phyloP scores from a whole-genome alignment of 2,797 vertebrate species.

The Tachyglossus aculeatus region DNA sequence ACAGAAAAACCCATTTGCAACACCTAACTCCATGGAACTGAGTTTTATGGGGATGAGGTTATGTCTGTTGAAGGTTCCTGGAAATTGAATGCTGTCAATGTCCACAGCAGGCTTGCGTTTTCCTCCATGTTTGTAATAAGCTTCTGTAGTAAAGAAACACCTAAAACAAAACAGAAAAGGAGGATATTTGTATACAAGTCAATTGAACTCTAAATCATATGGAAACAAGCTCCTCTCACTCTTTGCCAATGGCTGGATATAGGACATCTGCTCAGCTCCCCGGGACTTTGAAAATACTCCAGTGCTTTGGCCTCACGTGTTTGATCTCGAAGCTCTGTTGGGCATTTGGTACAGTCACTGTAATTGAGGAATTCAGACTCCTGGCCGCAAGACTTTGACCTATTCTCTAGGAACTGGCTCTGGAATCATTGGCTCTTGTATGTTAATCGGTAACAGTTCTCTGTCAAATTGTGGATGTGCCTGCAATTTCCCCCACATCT shows the following conservation, averaged over 20 bases:
- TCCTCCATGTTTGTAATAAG: background rate
- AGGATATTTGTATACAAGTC: background rate
- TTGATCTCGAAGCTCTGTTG: background rate
- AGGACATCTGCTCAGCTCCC: background rate
- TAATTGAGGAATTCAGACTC: background rate
- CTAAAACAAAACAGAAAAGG: background rate
- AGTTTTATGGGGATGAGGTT: background rate
- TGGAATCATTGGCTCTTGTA: background rate
- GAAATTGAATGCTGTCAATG: background rate
- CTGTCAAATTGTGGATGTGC: slow-evolving; percentile 12
- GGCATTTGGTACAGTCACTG: accelerated
- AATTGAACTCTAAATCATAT: background rate
- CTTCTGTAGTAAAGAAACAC: background rate
- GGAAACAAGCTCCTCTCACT: background rate
- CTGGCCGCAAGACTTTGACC: background rate
- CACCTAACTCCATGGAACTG: accelerated
- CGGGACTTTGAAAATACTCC: background rate
- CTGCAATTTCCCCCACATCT: slow-evolving; percentile 38
- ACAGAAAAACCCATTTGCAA: no score
- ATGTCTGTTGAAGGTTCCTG: background rate
- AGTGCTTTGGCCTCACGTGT: background rate
- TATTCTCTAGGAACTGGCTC: background rate
- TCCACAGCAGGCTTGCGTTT: accelerated
- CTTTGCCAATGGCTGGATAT: background rate
- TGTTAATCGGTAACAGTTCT: slow-evolving; percentile 12